These are phyloP conservation scores for Oriolus oriolus DNA, from an alignment of 2,113 vertebrate genomes.

Conservation along the genomic window DNA sequence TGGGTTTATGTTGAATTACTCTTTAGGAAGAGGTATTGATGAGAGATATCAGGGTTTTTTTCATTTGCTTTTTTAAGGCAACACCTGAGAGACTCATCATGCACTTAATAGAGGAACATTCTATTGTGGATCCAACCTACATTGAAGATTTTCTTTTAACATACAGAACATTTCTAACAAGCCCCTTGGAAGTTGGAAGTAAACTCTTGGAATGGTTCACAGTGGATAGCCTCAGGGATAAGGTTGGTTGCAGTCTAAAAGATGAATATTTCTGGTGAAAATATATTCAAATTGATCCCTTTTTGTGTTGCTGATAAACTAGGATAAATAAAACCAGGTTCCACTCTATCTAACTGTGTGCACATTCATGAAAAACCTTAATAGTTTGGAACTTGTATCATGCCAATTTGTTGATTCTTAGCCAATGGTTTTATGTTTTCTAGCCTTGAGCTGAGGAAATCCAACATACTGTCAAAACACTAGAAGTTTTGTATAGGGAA, in stretches of 20 bases:
- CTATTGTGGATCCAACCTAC: slow-evolving; percentile 95
- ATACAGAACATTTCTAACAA: slow-evolving; percentile 91
- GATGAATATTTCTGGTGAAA: not conserved
- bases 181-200: slow-evolving; percentile 88
- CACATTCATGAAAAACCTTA: not conserved
- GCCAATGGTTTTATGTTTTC: not conserved
- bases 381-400: not conserved
- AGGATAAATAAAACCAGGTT: not conserved
- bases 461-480: not conserved
- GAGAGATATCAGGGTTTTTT: not conserved
- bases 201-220: slow-evolving; percentile 96
- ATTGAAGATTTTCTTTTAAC: slow-evolving; percentile 97
- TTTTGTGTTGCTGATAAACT: not conserved
- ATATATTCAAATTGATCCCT: not conserved
- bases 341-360: not conserved
- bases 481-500: not conserved
- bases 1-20: not conserved
- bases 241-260: slow-evolving; percentile 73
- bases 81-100: slow-evolving; percentile 93
- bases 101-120: slow-evolving; percentile 97
- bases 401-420: not conserved
- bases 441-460: not conserved
- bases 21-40: not conserved
- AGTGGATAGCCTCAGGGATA: slow-evolving; percentile 88
- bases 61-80: slow-evolving; percentile 75